Percentiles rank a stretch among this genome's conserved stretches.
Conservation (phyloP, 2,113 vertebrate genomes). For the Callipepla californica region DNA sequence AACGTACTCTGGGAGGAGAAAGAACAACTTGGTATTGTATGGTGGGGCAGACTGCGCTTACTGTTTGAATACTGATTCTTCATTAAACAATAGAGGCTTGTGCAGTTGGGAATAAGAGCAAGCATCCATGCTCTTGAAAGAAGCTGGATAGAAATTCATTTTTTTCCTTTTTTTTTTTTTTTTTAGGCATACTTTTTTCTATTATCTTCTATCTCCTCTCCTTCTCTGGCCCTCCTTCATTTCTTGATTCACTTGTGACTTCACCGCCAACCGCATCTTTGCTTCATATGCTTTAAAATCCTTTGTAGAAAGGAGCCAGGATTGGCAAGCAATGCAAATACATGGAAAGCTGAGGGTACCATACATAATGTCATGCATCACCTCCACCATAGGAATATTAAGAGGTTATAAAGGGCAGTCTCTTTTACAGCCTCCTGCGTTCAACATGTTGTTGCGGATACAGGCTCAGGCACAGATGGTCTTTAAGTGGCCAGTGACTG, state of each 20-base stretch:
- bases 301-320: neutral
- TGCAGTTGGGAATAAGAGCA: neutral
- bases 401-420: neutral
- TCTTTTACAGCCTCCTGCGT: neutral
- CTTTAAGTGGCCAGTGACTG: neutral
- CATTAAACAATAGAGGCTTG: constrained; percentile 15
- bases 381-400: neutral
- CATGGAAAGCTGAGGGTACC: neutral
- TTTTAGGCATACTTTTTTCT: neutral
- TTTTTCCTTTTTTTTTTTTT: neutral
- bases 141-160: neutral
- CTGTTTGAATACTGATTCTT: constrained; percentile 38
- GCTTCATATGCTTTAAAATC: neutral
- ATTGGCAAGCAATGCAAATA: neutral
- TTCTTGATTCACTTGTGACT: neutral
- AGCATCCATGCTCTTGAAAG: neutral
- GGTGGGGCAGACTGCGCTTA: neutral
- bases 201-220: neutral
- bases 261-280: neutral
- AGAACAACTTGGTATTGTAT: constrained; percentile 4
- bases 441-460: fast-evolving
- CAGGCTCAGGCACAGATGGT: neutral
- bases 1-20: neutral
- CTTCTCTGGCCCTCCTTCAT: neutral
- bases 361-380: neutral